Conservation (phyloP, 1,140 invertebrate genomes). For the Ostrea denselamellosa region DNA sequence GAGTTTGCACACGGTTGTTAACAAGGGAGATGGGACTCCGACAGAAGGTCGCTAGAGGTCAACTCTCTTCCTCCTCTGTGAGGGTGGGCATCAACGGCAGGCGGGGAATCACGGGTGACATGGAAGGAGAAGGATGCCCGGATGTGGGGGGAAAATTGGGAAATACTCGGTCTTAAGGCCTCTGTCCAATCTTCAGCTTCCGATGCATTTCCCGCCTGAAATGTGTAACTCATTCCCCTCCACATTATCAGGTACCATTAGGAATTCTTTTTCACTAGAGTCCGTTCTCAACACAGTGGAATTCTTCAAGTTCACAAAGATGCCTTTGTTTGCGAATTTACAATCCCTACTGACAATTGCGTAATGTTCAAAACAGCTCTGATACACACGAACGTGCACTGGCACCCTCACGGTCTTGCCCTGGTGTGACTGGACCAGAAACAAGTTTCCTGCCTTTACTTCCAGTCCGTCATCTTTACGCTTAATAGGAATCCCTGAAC, state of each 20-base stretch:
- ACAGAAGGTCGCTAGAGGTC: neutral
- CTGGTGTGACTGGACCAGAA: constrained; percentile 40
- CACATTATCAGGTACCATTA: constrained; percentile 45
- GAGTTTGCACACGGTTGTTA: neutral
- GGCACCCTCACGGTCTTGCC: constrained; percentile 32
- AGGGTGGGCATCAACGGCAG: constrained; percentile 46
- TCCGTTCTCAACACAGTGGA: constrained; percentile 48
- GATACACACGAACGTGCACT: constrained; percentile 48
- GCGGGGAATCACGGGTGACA: constrained; percentile 45
- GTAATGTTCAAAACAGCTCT: constrained; percentile 55
- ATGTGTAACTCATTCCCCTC: constrained; percentile 48
- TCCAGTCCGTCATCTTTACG: constrained; percentile 45
- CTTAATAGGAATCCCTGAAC: neutral
- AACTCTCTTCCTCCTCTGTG: constrained; percentile 43
- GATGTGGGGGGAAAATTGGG: constrained; percentile 33
- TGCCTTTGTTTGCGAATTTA: constrained; percentile 49
- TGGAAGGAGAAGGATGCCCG: constrained; percentile 5
- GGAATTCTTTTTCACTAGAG: constrained; percentile 36
- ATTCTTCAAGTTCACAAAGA: constrained; percentile 50
- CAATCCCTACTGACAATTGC: constrained; percentile 48
- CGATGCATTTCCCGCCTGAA: neutral
- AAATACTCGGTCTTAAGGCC: constrained; percentile 9
- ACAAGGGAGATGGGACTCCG: neutral
- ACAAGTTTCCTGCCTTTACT: constrained; percentile 49
- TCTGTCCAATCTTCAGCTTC: constrained; percentile 45